These are phyloP conservation scores for Ceyx margarethae DNA, from an alignment of 2,113 vertebrate species.

Conservation along the genomic window DNA sequence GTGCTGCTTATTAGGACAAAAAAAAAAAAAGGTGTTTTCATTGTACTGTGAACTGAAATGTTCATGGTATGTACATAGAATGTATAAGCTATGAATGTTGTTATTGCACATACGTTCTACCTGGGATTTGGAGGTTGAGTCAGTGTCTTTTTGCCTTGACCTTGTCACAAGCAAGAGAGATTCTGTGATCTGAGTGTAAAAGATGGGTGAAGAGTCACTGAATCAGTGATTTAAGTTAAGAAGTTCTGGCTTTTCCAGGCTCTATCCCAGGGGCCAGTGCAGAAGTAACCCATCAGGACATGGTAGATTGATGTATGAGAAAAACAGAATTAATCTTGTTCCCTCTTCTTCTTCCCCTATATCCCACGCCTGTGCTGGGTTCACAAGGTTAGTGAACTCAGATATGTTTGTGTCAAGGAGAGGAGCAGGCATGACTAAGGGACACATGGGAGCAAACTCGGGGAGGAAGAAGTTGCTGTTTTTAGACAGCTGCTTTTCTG, in stretches of 20 bases:
- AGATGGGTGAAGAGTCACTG: neutral
- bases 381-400: neutral
- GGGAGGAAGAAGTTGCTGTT: neutral
- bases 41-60: neutral
- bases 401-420: neutral
- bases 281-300: neutral
- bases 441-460: neutral
- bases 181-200: neutral
- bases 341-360: neutral
- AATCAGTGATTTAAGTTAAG: neutral
- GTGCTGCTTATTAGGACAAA: neutral
- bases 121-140: neutral
- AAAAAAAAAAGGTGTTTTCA: neutral
- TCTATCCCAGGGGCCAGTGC: neutral
- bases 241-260: neutral
- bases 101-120: neutral
- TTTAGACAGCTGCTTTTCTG: conserved; percentile 8
- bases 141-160: neutral
- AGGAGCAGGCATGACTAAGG: neutral
- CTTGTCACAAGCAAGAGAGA: neutral
- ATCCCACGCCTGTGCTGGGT: neutral
- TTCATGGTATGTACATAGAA: too few relatives aligned
- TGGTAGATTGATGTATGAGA: neutral
- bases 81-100: too few relatives aligned
- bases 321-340: neutral